Evolutionary conservation across 2,888 invertebrate genomes (phyloP).

Genomic region (Gnatocerus cornutus): DNA sequence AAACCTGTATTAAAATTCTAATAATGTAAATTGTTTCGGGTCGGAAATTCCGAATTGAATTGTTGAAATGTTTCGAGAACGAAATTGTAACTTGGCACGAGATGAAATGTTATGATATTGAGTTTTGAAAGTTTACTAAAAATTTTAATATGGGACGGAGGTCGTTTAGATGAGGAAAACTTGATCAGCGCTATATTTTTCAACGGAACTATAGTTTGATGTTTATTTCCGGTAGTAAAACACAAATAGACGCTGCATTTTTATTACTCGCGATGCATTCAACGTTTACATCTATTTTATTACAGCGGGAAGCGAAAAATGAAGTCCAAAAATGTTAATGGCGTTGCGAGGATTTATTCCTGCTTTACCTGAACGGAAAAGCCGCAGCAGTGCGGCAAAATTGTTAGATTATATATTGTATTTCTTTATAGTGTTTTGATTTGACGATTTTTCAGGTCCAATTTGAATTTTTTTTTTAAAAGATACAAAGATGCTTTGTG

Average conservation of each 20-base stretch:
- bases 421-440: no score
- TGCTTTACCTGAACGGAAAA: no score
- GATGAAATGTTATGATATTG: not conserved
- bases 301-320: no score
- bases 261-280: not conserved
- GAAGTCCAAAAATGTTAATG: no score
- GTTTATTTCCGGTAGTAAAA: not conserved
- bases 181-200: not conserved
- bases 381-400: no score
- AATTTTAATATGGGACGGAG: not conserved
- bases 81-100: not conserved
- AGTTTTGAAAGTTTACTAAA: not conserved
- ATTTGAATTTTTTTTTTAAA: no score
- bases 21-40: constrained; percentile 5
- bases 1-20: constrained; percentile 5
- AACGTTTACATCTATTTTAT: not conserved
- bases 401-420: no score
- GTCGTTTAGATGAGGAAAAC: not conserved
- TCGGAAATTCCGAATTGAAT: constrained; percentile 1
- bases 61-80: not conserved
- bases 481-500: no score
- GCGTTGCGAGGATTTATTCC: no score
- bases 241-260: not conserved
- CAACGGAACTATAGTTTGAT: not conserved
- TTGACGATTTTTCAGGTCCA: no score